phyloP scores from a whole-genome alignment of 2,113 vertebrate species.

The Pleuronectes platessa region DNA sequence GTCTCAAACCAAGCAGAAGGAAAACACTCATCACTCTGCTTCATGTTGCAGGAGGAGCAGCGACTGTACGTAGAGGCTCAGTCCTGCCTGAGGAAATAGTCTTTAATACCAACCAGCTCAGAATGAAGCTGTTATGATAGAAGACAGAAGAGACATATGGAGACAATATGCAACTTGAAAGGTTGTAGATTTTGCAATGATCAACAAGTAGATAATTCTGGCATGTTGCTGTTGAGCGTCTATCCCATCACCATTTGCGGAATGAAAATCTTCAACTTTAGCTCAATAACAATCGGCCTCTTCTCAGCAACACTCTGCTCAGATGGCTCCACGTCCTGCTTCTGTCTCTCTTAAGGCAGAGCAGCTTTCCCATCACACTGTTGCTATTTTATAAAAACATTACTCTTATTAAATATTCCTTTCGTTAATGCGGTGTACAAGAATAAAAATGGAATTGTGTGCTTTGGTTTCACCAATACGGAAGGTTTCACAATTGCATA shows the following conservation, averaged over 20 bases:
- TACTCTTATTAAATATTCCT: background rate
- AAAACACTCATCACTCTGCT: slow-evolving; percentile 30
- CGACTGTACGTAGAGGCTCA: background rate
- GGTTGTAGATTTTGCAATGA: too few species aligned
- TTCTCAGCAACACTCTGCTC: too few species aligned
- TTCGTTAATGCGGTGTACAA: background rate
- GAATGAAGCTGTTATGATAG: background rate
- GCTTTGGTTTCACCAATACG: background rate
- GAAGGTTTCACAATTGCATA: too few species aligned
- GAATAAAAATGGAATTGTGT: background rate
- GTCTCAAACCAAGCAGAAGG: slow-evolving; percentile 8
- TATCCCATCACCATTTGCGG: too few species aligned
- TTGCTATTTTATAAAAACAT: slow-evolving; percentile 4
- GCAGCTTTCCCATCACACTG: background rate
- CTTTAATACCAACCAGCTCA: slow-evolving; percentile 4
- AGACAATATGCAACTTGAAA: too few species aligned
- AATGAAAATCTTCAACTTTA: too few species aligned
- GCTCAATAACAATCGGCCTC: too few species aligned
- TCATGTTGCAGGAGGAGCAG: background rate
- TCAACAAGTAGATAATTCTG: too few species aligned
- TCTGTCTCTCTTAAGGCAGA: too few species aligned
- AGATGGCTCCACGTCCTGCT: too few species aligned
- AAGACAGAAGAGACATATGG: background rate
- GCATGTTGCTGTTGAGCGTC: too few species aligned
- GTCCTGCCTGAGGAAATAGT: slow-evolving; percentile 24